Evolutionary conservation across 1,140 invertebrate species (phyloP).

Genomic region (Drosophila kikkawai): DNA sequence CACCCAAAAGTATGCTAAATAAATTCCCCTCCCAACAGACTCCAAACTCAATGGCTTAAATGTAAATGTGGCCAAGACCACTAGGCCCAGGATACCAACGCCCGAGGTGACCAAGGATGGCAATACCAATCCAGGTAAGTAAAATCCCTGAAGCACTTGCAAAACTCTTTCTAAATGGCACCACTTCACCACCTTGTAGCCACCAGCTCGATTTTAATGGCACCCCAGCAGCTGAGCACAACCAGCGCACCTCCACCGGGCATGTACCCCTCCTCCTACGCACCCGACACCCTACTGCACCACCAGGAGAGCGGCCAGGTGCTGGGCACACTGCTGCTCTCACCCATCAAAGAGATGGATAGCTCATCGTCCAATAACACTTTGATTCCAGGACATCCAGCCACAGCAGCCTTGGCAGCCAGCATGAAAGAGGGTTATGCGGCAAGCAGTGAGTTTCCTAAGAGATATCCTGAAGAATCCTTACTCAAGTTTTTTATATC

Average conservation of each 20-base stretch:
- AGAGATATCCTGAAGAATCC: not conserved
- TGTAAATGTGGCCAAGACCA: constrained; percentile 89
- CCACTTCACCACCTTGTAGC: constrained; percentile 49
- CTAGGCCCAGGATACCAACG: constrained; percentile 92
- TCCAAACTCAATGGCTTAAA: constrained; percentile 87
- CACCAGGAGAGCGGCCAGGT: constrained; percentile 88
- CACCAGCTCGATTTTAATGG: constrained; percentile 79
- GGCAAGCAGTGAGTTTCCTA: constrained; percentile 47
- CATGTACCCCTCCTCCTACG: constrained; percentile 87
- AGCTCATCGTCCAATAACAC: constrained; percentile 89
- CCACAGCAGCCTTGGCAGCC: constrained; percentile 77
- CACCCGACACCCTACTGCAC: constrained; percentile 86
- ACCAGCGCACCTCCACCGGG: constrained; percentile 84
- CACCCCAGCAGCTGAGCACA: constrained; percentile 85
- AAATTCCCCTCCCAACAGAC: constrained; percentile 44
- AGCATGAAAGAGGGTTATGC: constrained; percentile 66
- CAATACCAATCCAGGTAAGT: constrained; percentile 86
- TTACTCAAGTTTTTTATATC: too few species aligned
- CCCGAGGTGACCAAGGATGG: constrained; percentile 93
- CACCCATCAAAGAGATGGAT: constrained; percentile 91
- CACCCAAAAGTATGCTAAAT: constrained; percentile 25
- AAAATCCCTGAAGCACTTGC: not conserved
- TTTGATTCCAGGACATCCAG: constrained; percentile 87
- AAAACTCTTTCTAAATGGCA: constrained; percentile 6
- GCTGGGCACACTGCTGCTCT: constrained; percentile 90